Evolutionary conservation across 1,140 invertebrate species (phyloP).

Genomic region (Drosophila lowei): DNA sequence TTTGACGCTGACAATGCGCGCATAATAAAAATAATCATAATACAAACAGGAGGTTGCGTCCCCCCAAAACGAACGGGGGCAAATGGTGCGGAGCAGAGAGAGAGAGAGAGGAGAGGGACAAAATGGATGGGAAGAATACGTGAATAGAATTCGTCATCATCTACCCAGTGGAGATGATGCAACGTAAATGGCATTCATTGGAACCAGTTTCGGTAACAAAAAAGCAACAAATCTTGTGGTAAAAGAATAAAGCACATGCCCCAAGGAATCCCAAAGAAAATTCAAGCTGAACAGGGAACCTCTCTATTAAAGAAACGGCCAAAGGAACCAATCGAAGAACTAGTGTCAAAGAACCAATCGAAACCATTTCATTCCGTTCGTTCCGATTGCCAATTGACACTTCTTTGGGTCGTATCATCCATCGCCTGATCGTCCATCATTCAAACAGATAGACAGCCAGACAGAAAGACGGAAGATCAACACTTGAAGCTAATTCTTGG

Average conservation of each 20-base stretch:
- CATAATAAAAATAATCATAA: conserved; percentile 43
- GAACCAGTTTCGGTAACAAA: conserved; percentile 21
- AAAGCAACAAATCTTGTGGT: too few relatives aligned
- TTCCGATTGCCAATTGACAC: not conserved
- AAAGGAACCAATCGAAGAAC: too few relatives aligned
- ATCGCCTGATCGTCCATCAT: too few relatives aligned
- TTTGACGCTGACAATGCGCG: conserved; percentile 27
- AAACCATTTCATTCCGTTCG: not conserved
- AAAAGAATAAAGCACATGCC: too few relatives aligned
- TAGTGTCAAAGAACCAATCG: not conserved
- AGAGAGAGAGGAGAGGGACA: conserved; percentile 15
- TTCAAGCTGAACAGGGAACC: too few relatives aligned
- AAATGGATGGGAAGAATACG: conserved; percentile 22
- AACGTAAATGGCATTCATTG: conserved; percentile 18
- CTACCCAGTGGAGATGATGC: conserved; percentile 20
- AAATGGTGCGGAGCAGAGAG: conserved; percentile 5
- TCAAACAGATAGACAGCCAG: too few relatives aligned
- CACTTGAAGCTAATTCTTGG: conserved; percentile 7
- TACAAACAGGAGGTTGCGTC: conserved; percentile 20
- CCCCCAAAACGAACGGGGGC: not conserved
- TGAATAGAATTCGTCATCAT: conserved; percentile 24
- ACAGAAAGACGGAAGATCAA: not conserved
- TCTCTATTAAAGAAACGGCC: too few relatives aligned
- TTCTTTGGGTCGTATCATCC: conserved; percentile 9
- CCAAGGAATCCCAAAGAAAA: too few relatives aligned